Percentiles rank a stretch among this genome's conserved stretches.
phyloP scores from a whole-genome alignment of 2,797 vertebrate species.

The Oreochromis mossambicus region DNA sequence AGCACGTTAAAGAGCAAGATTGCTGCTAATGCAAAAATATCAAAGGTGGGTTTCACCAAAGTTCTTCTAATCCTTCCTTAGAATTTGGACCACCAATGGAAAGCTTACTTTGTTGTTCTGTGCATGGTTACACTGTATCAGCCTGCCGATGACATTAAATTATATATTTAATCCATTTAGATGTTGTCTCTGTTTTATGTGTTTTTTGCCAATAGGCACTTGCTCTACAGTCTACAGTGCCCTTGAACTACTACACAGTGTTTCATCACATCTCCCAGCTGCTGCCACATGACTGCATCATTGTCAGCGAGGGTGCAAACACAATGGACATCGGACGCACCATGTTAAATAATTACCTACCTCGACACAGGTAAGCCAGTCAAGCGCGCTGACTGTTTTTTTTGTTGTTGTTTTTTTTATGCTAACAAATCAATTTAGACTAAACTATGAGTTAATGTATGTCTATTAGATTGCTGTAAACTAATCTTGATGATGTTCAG shows the following conservation, averaged over 20 bases:
- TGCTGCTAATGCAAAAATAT: conserved; percentile 79
- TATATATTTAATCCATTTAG: background rate
- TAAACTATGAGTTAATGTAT: background rate
- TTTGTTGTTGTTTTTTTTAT: background rate
- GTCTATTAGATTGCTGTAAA: background rate
- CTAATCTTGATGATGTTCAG: conserved; percentile 45
- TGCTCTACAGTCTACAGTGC: conserved; percentile 74
- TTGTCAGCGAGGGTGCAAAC: conserved; percentile 95
- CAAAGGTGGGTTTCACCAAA: conserved; percentile 74
- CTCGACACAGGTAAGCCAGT: conserved; percentile 83
- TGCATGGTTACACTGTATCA: background rate
- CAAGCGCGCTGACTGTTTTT: background rate
- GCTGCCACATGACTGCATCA: conserved; percentile 86
- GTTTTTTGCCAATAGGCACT: conserved; percentile 71
- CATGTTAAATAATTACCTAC: conserved; percentile 87
- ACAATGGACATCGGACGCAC: conserved; percentile 99
- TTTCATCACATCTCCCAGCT: conserved; percentile 86
- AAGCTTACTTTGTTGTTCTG: background rate
- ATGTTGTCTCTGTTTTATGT: background rate
- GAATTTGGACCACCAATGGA: background rate
- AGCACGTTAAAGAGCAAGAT: conserved; percentile 81
- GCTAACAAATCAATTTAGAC: background rate
- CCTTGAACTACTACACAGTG: conserved; percentile 95
- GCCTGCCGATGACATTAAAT: background rate
- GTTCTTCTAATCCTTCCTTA: background rate